Base-by-base conservation (phyloP, 2,888 invertebrate species). In the Perithous albicinctus region DNA sequence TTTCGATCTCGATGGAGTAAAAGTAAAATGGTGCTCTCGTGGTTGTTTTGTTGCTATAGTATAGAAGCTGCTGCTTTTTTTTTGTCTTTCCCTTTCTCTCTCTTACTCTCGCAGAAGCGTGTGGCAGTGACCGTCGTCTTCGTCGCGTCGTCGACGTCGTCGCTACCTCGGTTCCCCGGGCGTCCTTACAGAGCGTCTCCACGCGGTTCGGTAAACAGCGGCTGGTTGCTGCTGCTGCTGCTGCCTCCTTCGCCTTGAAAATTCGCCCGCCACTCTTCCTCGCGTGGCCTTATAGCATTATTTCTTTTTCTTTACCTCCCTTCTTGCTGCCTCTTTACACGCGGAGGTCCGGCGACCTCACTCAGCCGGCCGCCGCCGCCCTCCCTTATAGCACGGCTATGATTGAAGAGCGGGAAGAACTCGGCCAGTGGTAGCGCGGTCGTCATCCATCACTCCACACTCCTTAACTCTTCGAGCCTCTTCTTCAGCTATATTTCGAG, bases 1-100 rank as follows among this genome's bases (percentile, higher is more conserved):
- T 90, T 89, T 88, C 90, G 88, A 89, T 90, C 88, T 88, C 88
- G 84, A 87, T 67, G 63, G 64, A 83, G 81, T 81, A 85, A 83
- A 85, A 85, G 83, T 85, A 73, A 78, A 59, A 15, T 32, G 29
- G 6, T 8, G 26, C 8, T 29, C n/a, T 38, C 61, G 61, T 18
- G 66, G 35, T 48, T 74, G 59, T 35, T 35, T 8, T n/a, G 10
- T 51, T 15, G 61, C 6, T 35, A 18, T 18, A 18, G 8, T n/a
- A 4, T 18, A 59, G 15, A 32, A 1, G 29, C n/a, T n/a, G n/a
- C n/a, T n/a, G n/a, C n/a, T n/a, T n/a, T n/a, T n/a, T n/a, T n/a
- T n/a, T n/a, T 8, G 12, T 4, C 29, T 56, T 12, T 6, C 54
- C n/a, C n/a, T n/a, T n/a, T 26, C 54, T 29, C n/a, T 74, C 43